A percentile compares a stretch with the other conserved stretches of the same genome.
phyloP scores from a whole-genome alignment of 2,888 invertebrate genomes.

The Amphiduros pacificus region DNA sequence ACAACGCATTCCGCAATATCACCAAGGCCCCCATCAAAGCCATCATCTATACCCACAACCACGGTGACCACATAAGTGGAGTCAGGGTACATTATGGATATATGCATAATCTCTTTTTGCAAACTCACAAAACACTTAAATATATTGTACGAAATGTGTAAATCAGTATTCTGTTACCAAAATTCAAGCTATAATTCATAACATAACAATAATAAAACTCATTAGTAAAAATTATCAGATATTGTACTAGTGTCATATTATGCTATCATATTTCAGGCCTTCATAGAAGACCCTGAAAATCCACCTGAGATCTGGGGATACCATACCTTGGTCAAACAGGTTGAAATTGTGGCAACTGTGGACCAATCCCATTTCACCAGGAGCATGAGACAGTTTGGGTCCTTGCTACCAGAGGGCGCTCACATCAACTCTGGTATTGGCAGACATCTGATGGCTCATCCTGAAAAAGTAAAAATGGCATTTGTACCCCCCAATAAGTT shows the following conservation, averaged over 20 bases:
- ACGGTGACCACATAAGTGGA: conserved; percentile 46
- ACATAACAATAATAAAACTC: no score
- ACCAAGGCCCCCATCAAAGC: conserved; percentile 41
- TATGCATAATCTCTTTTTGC: not conserved
- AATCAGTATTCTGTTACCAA: not conserved
- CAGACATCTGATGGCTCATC: conserved; percentile 26
- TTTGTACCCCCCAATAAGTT: conserved; percentile 37
- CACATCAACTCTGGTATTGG: conserved; percentile 41
- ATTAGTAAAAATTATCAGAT: no score
- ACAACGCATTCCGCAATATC: conserved; percentile 39
- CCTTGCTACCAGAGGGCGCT: conserved; percentile 29
- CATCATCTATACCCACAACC: conserved; percentile 51
- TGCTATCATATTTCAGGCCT: conserved; percentile 29
- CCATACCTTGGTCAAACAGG: conserved; percentile 29
- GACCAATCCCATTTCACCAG: conserved; percentile 29
- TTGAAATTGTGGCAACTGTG: conserved; percentile 26
- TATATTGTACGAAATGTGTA: not conserved
- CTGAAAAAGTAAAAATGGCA: conserved; percentile 21
- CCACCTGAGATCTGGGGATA: conserved; percentile 46
- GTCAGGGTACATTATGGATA: conserved; percentile 37
- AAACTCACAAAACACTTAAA: not conserved
- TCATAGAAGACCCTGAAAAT: conserved; percentile 31
- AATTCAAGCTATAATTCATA: no score
- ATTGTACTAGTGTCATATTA: no score
- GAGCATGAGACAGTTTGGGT: conserved; percentile 47